Evolutionary conservation across 2,888 invertebrate genomes (phyloP).

Genomic region (Druceiella hillmani): DNA sequence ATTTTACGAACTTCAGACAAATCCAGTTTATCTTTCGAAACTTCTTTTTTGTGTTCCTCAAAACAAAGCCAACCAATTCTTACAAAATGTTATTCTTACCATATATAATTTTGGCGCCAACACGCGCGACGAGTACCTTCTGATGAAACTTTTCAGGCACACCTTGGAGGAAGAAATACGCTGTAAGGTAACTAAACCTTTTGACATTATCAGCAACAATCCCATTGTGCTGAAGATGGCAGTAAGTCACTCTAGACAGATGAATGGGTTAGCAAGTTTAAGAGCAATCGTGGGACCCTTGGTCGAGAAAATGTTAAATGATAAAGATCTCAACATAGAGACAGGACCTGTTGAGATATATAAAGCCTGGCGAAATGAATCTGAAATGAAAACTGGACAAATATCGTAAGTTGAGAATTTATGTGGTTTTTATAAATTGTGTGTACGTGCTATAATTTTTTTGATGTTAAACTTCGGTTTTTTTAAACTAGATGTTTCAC

Average conservation of each 20-base stretch:
- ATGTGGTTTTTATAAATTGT: no score
- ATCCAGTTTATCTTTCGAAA: conserved; percentile 66
- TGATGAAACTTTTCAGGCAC: conserved; percentile 63
- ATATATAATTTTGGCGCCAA: conserved; percentile 74
- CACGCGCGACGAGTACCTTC: conserved; percentile 67
- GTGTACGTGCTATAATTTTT: no score
- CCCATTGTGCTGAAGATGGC: conserved; percentile 72
- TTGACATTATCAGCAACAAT: conserved; percentile 66
- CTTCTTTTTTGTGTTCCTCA: conserved; percentile 67
- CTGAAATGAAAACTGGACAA: conserved; percentile 69
- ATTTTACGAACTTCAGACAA: conserved; percentile 72
- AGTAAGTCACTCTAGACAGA: conserved; percentile 63
- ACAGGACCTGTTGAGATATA: conserved; percentile 75
- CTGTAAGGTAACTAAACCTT: conserved; percentile 62
- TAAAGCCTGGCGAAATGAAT: conserved; percentile 70
- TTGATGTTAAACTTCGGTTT: no score
- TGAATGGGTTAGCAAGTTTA: conserved; percentile 61
- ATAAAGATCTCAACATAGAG: conserved; percentile 62
- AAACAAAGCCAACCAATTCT: conserved; percentile 64
- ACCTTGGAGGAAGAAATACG: conserved; percentile 73
- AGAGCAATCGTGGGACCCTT: conserved; percentile 66
- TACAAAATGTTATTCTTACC: conserved; percentile 69
- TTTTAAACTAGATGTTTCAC: no score
- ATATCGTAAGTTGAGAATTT: conserved; percentile 49
- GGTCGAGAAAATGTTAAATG: conserved; percentile 59